Conservation (phyloP, 2,113 vertebrate genomes). For the Oceanites oceanicus region DNA sequence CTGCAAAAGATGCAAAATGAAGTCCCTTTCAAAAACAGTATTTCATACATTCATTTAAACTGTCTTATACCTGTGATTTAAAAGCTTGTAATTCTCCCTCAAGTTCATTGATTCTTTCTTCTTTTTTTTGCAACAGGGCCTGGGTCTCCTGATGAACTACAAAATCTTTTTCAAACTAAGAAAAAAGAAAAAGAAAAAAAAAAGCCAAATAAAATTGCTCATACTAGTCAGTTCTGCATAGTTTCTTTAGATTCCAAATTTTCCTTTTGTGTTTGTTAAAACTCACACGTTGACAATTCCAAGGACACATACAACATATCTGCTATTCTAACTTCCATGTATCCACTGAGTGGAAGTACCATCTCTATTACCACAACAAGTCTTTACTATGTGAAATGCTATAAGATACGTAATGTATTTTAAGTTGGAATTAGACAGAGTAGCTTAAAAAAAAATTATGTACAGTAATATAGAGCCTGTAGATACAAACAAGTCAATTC, state of each 20-base stretch:
- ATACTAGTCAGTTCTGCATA: not conserved
- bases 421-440: not conserved
- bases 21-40: not conserved
- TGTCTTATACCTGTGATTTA: slow-evolving; percentile 85
- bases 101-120: slow-evolving; percentile 87
- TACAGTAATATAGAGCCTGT: not conserved
- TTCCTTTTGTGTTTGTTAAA: not conserved
- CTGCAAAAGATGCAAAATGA: not conserved
- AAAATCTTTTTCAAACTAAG: slow-evolving; percentile 94
- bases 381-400: not conserved
- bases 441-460: not conserved
- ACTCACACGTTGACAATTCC: not conserved
- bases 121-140: slow-evolving; percentile 84
- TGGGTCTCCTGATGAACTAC: slow-evolving; percentile 89
- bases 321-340: not conserved
- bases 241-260: not conserved
- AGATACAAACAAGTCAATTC: not conserved
- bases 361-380: not conserved
- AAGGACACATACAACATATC: not conserved
- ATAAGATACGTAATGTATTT: not conserved
- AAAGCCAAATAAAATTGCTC: not conserved
- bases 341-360: not conserved
- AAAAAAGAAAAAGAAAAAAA: not conserved
- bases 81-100: slow-evolving; percentile 87
- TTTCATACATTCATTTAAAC: not conserved